phyloP scores from a whole-genome alignment of 2,888 invertebrate genomes.

The Unio pictorum region DNA sequence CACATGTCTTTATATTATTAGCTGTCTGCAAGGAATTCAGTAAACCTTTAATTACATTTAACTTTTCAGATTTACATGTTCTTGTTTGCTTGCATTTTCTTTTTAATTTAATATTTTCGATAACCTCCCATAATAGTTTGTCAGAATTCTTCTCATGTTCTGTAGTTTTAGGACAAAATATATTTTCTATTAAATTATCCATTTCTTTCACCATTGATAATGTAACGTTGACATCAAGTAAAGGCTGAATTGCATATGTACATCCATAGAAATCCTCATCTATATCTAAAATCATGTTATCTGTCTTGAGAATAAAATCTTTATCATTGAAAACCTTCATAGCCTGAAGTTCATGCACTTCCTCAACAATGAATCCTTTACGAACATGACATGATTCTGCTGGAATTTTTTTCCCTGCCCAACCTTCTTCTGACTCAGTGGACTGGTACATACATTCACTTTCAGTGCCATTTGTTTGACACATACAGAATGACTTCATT shows the following conservation, averaged over 20 bases:
- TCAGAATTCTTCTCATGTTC: constrained; percentile 44
- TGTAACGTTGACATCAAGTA: constrained; percentile 37
- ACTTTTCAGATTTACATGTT: constrained; percentile 1
- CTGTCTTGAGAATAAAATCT: constrained; percentile 19
- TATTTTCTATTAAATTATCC: constrained; percentile 29
- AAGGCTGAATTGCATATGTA: constrained; percentile 44
- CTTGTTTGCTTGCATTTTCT: not conserved
- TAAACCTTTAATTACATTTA: not conserved
- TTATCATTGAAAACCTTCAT: constrained; percentile 20
- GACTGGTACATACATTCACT: constrained; percentile 11
- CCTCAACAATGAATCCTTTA: constrained; percentile 33
- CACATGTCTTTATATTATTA: constrained; percentile 1
- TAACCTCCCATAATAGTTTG: constrained; percentile 19
- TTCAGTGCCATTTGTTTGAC: constrained; percentile 18
- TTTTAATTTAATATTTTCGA: constrained; percentile 1
- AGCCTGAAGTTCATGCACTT: constrained; percentile 44
- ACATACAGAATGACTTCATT: constrained; percentile 38
- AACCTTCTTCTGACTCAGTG: constrained; percentile 2
- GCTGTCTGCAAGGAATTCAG: not conserved
- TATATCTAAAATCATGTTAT: constrained; percentile 54
- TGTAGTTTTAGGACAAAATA: constrained; percentile 48
- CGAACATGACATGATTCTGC: constrained; percentile 34
- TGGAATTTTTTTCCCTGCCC: constrained; percentile 24
- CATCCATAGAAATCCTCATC: constrained; percentile 63
- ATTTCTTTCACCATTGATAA: constrained; percentile 26